Conservation (phyloP, 2,797 vertebrate genomes). For the Linurgus olivaceus region DNA sequence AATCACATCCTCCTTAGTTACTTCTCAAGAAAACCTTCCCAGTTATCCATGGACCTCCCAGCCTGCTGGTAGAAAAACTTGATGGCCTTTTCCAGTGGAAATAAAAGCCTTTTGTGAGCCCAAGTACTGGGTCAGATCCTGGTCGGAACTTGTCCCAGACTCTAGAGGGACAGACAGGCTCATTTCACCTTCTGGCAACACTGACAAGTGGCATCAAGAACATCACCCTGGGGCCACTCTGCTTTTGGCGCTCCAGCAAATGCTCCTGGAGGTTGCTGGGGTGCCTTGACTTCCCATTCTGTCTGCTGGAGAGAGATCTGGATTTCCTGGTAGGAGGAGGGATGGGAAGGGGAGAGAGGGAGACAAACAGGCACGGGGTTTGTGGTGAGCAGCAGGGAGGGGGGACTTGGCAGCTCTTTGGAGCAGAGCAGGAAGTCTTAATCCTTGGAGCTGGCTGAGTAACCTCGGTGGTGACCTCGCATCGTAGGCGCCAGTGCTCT, state of each 20-base stretch:
- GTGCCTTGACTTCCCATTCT: neutral
- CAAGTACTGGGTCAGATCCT: neutral
- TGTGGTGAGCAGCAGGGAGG: neutral
- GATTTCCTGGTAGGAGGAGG: neutral
- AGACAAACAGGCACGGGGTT: neutral
- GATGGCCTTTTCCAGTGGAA: neutral
- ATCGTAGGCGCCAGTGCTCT: neutral
- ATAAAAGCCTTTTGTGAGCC: neutral
- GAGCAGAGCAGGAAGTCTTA: slow-evolving; percentile 33
- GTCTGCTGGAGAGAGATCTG: neutral
- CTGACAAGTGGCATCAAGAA: neutral
- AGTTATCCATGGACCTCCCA: neutral
- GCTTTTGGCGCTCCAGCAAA: neutral
- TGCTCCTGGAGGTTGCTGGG: neutral
- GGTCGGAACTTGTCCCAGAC: neutral
- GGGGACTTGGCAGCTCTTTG: neutral
- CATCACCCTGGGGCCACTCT: neutral
- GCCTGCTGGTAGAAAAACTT: neutral
- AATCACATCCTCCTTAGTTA: neutral
- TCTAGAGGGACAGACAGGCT: neutral
- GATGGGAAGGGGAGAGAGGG: neutral
- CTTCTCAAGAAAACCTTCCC: neutral
- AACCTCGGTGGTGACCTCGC: slow-evolving; percentile 37
- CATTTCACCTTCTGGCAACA: neutral
- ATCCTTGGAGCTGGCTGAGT: neutral